Base-by-base conservation (phyloP, 2,888 invertebrate genomes). In the Amphipoea lucens region DNA sequence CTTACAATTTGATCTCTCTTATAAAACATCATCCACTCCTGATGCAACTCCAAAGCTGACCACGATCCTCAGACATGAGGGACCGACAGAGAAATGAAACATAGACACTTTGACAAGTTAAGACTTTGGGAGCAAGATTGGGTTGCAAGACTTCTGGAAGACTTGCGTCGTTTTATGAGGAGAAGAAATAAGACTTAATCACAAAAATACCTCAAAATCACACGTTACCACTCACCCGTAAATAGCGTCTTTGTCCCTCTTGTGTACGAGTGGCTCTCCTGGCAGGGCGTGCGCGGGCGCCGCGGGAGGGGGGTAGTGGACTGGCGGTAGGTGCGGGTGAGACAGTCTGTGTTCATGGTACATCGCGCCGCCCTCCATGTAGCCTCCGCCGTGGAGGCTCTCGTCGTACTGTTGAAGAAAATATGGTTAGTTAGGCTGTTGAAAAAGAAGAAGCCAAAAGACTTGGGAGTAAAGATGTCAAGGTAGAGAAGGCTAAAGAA, bases 241-340 rank as follows among this genome's bases (percentile, higher is more conserved):
- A 96, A 99, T 99, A 95, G 99, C 99, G 97, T 99, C 99, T 97
- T 99, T 99, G 97, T 99, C 99, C 95, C 99, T 97, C 97, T 99
- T 99, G 97, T 99, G 99, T 92, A 99, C 99, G 97, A 99, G 99
- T 92, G 99, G 99, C 96, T 97, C 98, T 93, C 98, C 98, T 92
- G 98, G 98, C 97, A 98, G 98, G 95, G 98, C 98, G 97, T 98
- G 99, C 97, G 98, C 98, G 92, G 98, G 97, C 97, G 98, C 98
- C 94, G 98, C 97, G 95, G 98, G 98, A 96, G 98, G 98, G 96
- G 98, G 97, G 97, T 98, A 97, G 98, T 98, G 98, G 95, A 97
- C 97, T 90, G 97, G 97, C 75, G 97, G 97, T 90, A 97, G 97
- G 96, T 97, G 97, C 92, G 98, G 98, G 97, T 98, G 98, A 93